Evolutionary conservation across 2,888 invertebrate species (phyloP), one percentile per base, ranked within the genome.

Genomic region (Callinectes sapidus): DNA sequence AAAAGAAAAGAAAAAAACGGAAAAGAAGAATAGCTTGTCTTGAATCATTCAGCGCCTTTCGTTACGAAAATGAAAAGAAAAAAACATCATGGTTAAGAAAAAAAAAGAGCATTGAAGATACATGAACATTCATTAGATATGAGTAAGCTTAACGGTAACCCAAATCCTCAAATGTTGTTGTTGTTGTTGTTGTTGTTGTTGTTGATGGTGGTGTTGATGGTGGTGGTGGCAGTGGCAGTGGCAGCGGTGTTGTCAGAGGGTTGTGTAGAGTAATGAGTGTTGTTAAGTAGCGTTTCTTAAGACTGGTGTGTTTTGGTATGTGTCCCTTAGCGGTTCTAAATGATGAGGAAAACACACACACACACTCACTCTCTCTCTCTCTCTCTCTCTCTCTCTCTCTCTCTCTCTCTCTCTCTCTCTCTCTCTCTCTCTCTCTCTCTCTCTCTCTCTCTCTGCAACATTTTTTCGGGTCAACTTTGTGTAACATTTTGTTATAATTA

Each of bases 341-440:
- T 81, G 81, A 81, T 81, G 81, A 81, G 55, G 81, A 81, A 81
- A 81, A 16, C 81, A 81, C 35, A 0, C n/a, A n/a, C n/a, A n/a
- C n/a, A n/a, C n/a, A n/a, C n/a, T n/a, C n/a, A 3, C 32, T 81
- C 77, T 81, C 77, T 81, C 77, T 55, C 88, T 48, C 48, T 88
- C 55, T 55, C 88, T 55, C 88, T 54, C 54, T 88, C 61, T 61
- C 88, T 55, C 55, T 55, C 35, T 35, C 54, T 71, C 35, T 55
- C 61, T 88, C 61, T 88, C 32, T 55, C 55, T 55, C 35, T 48
- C 48, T 88, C 88, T 61, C 88, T 35, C 87, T 87, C 55, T 87
- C 87, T 55, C 42, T 55, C 55, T 48, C 42, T 28, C 48, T 71
- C 66, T 71, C 66, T 71, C 66, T 71, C 66, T 66, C 66, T 66